Evolutionary conservation across 2,113 vertebrate genomes (phyloP), one percentile per base, ranked within the genome.

Genomic region (Tragulus kanchil): DNA sequence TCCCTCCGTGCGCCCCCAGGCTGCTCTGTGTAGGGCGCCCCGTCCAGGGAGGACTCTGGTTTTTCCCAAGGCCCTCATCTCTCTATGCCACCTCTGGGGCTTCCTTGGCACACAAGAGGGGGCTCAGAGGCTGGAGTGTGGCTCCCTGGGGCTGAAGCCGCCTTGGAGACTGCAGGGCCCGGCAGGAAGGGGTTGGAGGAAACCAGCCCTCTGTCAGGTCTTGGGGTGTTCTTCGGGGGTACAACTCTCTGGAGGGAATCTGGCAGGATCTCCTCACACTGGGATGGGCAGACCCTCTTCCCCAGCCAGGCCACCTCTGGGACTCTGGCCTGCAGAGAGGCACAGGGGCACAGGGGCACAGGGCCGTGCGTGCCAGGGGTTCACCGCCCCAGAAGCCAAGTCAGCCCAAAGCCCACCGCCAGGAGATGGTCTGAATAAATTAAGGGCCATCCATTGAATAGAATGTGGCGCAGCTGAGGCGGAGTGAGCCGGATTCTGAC

Each of bases 101-200:
- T 17, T 93, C 62, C 65, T 92, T 2, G 11, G 14, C 58, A 64
- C 26, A 31, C 0, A 84, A 50, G 54, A 36, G 9, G 15, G 69
- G 73, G 16, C 52, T 96, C 23, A 45, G 77, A 36, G 13, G 23
- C 62, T 31, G 19, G 45, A 54, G 56, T 62, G 6, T 36, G 78
- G 92, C 10, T 31, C 13, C 21, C 9, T 12, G 62, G 21, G 52
- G 85, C 21, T 62, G 64, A 85, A 75, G 50, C 52, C 0, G 1
- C 31, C 45, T 75, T 59, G 31, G 67, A 78, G 61, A 28, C 52
- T 8, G 59, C 0, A 0, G 0, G 16, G 3, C 81, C 25, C 50
- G 71, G 56, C 45, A 48, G 61, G 21, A 6, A 85, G 64, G 69
- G 36, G 21, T 58, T 31, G 28, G 73, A 36, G 73, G 73, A 61